Evolutionary conservation across 2,113 vertebrate genomes (phyloP), one percentile per base, ranked within the genome.

Genomic region (Procapra przewalskii): DNA sequence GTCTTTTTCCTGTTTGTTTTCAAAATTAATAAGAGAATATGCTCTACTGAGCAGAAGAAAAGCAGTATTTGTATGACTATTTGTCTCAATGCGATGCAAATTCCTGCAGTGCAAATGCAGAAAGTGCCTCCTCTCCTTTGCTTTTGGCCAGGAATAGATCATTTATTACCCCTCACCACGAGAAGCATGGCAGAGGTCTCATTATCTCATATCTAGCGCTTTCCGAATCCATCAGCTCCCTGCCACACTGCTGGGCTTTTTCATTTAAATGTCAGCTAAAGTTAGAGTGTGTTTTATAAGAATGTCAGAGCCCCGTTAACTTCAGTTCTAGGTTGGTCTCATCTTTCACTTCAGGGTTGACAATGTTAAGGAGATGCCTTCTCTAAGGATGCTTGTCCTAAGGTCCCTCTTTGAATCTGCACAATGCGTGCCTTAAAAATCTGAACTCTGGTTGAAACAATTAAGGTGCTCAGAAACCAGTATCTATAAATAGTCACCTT

Each of bases 231-330:
- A 64, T 96, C 97, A 90, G 88, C 96, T 92, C 50, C 91, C 40
- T 10, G 77, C 75, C 93, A 1, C 50, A 94, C 94, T 57, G 91
- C 91, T 91, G 91, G 87, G 93, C 71, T 90, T 97, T 90, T 60
- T 90, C 17, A 88, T 97, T 97, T 95, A 98, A 97, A 86, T 88
- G 71, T 91, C 89, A 97, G 93, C 93, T 98, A 90, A 96, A 97
- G 81, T 94, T 86, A 96, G 79, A 96, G 95, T 52, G 23, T 40
- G 31, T 17, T 71, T 71, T 55, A 3, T 59, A 67, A 97, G 95
- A 88, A 90, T 36, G 89, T 84, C 75, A 96, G 96, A 90, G 77
- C 40, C 90, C 96, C 7, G 0, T 96, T 93, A 97, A 88, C 45
- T 91, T 88, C 3, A 16, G 50, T 90, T 98, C 92, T 97, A 52